Evolutionary conservation across 2,113 vertebrate species (phyloP), one percentile per base, ranked within the genome.

Genomic region (Synchiropus splendidus): DNA sequence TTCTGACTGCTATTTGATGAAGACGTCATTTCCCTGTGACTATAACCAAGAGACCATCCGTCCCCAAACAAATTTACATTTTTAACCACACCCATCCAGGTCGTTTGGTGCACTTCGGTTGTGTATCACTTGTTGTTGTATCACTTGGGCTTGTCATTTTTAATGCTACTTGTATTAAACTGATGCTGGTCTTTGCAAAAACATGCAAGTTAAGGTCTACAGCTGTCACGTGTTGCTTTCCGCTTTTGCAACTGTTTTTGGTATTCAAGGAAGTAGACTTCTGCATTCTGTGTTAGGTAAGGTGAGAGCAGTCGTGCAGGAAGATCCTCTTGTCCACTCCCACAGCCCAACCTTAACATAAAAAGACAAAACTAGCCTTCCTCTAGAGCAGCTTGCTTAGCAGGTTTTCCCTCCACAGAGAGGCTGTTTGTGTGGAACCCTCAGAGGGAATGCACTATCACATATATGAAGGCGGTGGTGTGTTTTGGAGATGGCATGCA

Each of bases 341-440:
- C 56, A 54, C 49, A 64, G 72, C 67, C 68, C 52, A 41, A 38
- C 45, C 36, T 40, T 16, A 15, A 58, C 58, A 74, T 63, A 75
- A 43, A 53, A 37, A 68, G 50, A 64, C 49, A 71, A 77, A 78
- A 71, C 68, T 67, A 50, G 44, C 31, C 43, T n/a, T 0, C 5
- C 35, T 61, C 37, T 37, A 43, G 56, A 55, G 46, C 15, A 65
- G 58, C 72, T 72, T 53, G 77, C 75, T 74, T 37, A 64, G 45
- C 82, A 73, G 75, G 82, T 79, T 84, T 79, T 45, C 41, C 36
- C 30, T 13, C 18, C 48, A 58, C 35, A 72, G 16, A 45, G 39
- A n/a, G n/a, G n/a, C 33, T 15, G 21, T 38, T 16, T 5, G 32
- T 59, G 16, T 55, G 51, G 61, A 53, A 70, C 64, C 72, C 67